Conservation (phyloP, 2,113 vertebrate species). For the Amblyornis subalaris region DNA sequence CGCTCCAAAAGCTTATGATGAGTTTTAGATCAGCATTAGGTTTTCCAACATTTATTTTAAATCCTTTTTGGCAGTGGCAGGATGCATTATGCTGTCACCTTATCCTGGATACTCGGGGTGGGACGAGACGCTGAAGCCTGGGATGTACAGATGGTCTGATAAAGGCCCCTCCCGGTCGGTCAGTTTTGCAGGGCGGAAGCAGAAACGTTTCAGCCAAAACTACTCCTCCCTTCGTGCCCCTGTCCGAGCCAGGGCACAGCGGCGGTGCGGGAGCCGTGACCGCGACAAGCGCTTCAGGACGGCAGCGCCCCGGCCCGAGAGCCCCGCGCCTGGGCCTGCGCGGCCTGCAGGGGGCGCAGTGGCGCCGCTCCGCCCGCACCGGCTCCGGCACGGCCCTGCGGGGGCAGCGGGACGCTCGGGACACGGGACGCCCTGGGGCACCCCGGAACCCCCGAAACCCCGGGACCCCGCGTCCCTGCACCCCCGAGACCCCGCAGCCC, state of each 20-base stretch:
- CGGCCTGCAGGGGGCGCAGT: conserved; percentile 15
- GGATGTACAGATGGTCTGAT: accelerated
- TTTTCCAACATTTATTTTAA: background rate
- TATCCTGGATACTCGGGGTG: accelerated
- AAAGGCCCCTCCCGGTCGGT: background rate
- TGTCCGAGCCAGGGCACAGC: background rate
- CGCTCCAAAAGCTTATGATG: background rate
- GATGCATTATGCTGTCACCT: accelerated
- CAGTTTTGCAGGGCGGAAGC: background rate
- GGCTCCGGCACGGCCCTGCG: background rate
- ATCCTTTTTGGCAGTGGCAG: background rate
- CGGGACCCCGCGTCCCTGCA: too few species aligned
- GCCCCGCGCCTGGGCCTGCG: too few species aligned
- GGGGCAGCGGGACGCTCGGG: too few species aligned
- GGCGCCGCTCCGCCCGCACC: background rate
- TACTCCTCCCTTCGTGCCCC: accelerated
- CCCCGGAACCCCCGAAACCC: too few species aligned
- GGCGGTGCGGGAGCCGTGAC: background rate
- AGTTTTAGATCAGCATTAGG: background rate
- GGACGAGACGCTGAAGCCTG: background rate
- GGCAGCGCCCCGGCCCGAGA: background rate
- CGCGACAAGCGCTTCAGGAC: accelerated
- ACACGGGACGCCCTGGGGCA: too few species aligned
- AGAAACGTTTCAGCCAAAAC: background rate
- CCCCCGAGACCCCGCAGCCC: background rate